Evolutionary conservation across 30 jellyfish, hydroid and myxozoan species (phyloP).

Genomic region (Aurelia aurita complex sp. Pacific): DNA sequence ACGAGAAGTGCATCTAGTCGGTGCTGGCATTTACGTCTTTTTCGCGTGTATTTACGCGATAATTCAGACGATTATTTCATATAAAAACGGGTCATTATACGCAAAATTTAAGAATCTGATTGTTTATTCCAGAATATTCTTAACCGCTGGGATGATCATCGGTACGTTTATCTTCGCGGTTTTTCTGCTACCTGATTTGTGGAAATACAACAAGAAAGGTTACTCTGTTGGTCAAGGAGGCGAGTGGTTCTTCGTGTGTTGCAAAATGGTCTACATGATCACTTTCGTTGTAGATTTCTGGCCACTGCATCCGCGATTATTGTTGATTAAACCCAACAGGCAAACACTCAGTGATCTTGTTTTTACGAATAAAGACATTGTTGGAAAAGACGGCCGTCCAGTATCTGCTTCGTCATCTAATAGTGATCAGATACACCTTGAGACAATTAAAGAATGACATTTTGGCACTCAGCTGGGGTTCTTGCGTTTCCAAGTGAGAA

Average conservation of each 20-base stretch:
- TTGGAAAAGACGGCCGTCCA: conserved; percentile 4
- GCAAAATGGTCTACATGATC: conserved; percentile 43
- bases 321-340: conserved; percentile 46
- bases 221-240: conserved; percentile 65
- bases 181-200: conserved; percentile 46
- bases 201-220: conserved; percentile 41
- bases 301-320: conserved; percentile 58
- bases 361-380: neutral
- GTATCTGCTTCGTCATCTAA: neutral
- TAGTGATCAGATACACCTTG: neutral
- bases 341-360: conserved; percentile 32
- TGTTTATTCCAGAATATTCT: conserved; percentile 7
- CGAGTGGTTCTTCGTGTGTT: conserved; percentile 66
- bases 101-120: conserved; percentile 2
- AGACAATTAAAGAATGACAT: neutral
- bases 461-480: neutral
- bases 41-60: conserved; percentile 48
- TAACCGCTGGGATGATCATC: conserved; percentile 39
- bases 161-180: conserved; percentile 35
- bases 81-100: conserved; percentile 23
- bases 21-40: conserved; percentile 59
- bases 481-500: too few species aligned
- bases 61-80: conserved; percentile 51
- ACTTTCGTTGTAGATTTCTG: conserved; percentile 65
- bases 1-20: conserved; percentile 48